Evolutionary conservation across 2,113 vertebrate species (phyloP), one percentile per base, ranked within the genome.

Genomic region (Pelusios castaneus): DNA sequence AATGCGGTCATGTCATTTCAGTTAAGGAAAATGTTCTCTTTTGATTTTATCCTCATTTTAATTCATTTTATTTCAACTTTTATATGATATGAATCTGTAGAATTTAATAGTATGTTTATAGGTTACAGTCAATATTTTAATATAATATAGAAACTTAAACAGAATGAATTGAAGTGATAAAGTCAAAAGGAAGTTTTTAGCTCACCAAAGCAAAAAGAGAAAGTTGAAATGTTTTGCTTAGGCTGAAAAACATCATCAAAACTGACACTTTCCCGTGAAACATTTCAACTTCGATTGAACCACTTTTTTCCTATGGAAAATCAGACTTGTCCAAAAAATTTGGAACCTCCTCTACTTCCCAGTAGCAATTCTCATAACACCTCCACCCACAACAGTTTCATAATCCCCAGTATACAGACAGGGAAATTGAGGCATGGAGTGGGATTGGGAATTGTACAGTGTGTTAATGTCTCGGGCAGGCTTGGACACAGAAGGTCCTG

Each of bases 11-110:
- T 9, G n/a, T 67, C 38, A 17, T 51, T 67, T 7, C 10, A 14
- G 24, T 11, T 41, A 13, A 31, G 12, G 31, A 0, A 1, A 3
- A 25, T 63, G 0, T 0, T 27, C 41, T 9, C 2, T 41, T 52
- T 43, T 41, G 31, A 51, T 17, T 3, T 43, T 11, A 21, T 41
- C 17, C 47, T 47, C 10, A n/a, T 6, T 21, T 10, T 34, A n/a
- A 67, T 67, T n/a, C 17, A 67, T n/a, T n/a, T 67, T 54, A 24
- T 12, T 21, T 70, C 17, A 49, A 12, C n/a, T 12, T 38, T 76
- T 25, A 11, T 67, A 34, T 17, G 34, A 67, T 67, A n/a, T 34
- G 34, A 19, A 19, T n/a, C 16, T 67, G 34, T 43, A 25, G 38
- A 6, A 8, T 60, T 16, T 2, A 7, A 56, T 14, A 80, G 34